These are phyloP conservation scores for Clarias pachynema DNA, from an alignment of 2,797 vertebrate species.

Conservation along the genomic window DNA sequence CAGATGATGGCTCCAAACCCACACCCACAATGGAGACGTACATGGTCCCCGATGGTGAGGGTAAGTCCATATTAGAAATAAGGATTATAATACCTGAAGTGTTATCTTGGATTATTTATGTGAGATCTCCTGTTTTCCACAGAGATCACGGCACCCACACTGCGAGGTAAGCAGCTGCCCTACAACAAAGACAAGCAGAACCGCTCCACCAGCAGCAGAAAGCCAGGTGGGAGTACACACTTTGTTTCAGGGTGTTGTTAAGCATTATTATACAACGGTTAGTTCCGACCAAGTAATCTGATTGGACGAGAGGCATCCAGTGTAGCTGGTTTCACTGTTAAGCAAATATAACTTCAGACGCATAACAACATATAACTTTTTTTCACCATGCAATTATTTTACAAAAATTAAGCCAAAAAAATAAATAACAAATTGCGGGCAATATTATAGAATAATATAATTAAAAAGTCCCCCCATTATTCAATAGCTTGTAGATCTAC, in stretches of 20 bases:
- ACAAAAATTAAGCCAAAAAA: too few species aligned
- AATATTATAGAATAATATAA: too few species aligned
- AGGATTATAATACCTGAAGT: neutral
- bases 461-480: too few species aligned
- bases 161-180: conserved; percentile 94
- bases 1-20: conserved; percentile 97
- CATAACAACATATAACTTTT: too few species aligned
- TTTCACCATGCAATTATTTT: too few species aligned
- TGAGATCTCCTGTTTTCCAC: conserved; percentile 34
- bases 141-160: conserved; percentile 96
- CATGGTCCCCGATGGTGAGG: conserved; percentile 88
- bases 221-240: conserved; percentile 79
- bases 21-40: conserved; percentile 95
- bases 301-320: too few species aligned
- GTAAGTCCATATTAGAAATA: conserved; percentile 73
- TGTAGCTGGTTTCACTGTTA: too few species aligned
- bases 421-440: too few species aligned
- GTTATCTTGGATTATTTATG: neutral
- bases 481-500: too few species aligned
- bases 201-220: conserved; percentile 80
- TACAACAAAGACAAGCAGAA: conserved; percentile 92
- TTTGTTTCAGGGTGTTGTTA: neutral
- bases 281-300: too few species aligned
- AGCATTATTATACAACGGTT: neutral
- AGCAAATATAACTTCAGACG: too few species aligned